Percentiles rank a stretch among this genome's conserved stretches.
These are phyloP conservation scores for Tipula helvola DNA, from an alignment of 2,888 invertebrate genomes.

Conservation along the genomic window DNA sequence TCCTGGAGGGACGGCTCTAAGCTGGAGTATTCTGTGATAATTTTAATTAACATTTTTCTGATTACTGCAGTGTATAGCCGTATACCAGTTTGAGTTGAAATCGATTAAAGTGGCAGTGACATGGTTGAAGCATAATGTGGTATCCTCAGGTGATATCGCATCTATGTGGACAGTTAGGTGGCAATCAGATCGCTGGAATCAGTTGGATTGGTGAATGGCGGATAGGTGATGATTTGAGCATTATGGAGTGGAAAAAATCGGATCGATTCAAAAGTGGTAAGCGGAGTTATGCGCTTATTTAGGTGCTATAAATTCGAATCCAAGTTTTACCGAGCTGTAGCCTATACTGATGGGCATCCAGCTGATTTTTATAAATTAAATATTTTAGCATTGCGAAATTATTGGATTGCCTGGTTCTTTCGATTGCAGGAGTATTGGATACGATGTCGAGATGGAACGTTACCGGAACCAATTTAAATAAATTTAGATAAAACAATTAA, in stretches of 20 bases:
- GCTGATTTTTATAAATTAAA: constrained; percentile 49
- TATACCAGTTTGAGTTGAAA: too few relatives aligned
- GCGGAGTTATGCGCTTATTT: constrained; percentile 64
- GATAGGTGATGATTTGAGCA: constrained; percentile 36
- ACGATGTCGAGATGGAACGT: constrained; percentile 18
- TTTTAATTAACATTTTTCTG: too few relatives aligned
- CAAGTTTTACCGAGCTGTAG: constrained; percentile 37
- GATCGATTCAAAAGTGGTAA: constrained; percentile 45
- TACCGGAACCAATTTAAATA: constrained; percentile 19
- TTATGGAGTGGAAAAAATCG: constrained; percentile 75
- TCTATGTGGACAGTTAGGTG: too few relatives aligned
- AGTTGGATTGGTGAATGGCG: too few relatives aligned
- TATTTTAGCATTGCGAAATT: constrained; percentile 41
- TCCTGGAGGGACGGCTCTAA: too few relatives aligned
- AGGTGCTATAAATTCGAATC: constrained; percentile 58
- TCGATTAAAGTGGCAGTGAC: too few relatives aligned
- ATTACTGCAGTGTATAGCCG: too few relatives aligned
- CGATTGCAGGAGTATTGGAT: constrained; percentile 44
- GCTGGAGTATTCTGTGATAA: too few relatives aligned
- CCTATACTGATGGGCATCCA: constrained; percentile 55
- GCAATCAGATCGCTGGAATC: too few relatives aligned
- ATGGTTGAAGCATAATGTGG: too few relatives aligned
- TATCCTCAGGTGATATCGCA: too few relatives aligned
- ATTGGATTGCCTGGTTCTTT: constrained; percentile 57
- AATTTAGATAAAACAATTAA: not conserved